Conservation (phyloP, 1,140 invertebrate species). For the Cepaea nemoralis region DNA sequence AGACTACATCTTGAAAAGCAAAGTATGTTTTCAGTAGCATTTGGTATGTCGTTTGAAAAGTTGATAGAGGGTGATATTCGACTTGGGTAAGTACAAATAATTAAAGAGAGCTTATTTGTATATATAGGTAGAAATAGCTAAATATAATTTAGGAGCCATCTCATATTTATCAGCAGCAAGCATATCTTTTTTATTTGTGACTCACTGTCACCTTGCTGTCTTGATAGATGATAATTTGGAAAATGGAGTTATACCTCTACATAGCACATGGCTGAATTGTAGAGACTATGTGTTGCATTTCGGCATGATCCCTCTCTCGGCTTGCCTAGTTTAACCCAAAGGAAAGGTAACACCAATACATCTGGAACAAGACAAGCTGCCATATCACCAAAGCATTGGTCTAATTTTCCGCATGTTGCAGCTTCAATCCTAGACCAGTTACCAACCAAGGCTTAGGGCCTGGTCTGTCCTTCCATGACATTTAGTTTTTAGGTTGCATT, state of each 20-base stretch:
- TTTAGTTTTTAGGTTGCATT: too few species aligned
- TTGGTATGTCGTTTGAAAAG: background rate
- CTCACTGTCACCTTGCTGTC: too few species aligned
- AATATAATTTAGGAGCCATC: background rate
- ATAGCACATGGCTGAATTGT: background rate
- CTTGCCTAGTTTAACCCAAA: too few species aligned
- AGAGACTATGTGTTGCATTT: too few species aligned
- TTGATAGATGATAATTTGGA: background rate
- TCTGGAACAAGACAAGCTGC: too few species aligned
- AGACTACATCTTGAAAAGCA: background rate
- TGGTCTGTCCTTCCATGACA: too few species aligned
- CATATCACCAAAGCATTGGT: too few species aligned
- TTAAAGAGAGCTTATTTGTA: background rate
- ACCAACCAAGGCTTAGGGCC: too few species aligned
- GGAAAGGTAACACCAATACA: too few species aligned
- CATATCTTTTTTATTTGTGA: background rate
- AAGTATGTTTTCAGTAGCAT: background rate
- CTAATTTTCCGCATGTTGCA: too few species aligned
- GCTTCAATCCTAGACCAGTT: too few species aligned
- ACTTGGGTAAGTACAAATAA: conserved; percentile 22
- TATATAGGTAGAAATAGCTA: background rate
- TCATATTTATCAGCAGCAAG: background rate
- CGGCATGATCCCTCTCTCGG: too few species aligned
- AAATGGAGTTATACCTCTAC: background rate
- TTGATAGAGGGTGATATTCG: conserved; percentile 13